Conservation (phyloP, 1,140 invertebrate genomes). For the Andricus grossulariae region DNA sequence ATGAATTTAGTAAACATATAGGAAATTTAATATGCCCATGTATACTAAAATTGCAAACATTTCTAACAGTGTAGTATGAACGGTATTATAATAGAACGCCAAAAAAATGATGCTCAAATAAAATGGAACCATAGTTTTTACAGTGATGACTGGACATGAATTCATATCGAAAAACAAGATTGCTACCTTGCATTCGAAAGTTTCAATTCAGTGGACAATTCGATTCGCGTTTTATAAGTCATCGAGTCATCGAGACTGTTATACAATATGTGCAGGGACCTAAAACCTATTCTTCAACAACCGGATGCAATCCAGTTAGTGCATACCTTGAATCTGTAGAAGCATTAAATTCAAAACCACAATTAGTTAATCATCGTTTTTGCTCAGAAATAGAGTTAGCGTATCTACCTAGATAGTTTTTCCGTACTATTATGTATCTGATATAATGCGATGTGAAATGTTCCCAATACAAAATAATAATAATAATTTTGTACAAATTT, state of each 20-base stretch:
- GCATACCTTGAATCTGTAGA: constrained; percentile 52
- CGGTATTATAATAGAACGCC: too few species aligned
- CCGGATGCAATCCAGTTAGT: constrained; percentile 49
- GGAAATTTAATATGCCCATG: too few species aligned
- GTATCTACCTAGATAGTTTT: too few species aligned
- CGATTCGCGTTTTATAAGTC: constrained; percentile 1
- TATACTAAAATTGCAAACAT: too few species aligned
- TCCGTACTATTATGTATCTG: too few species aligned
- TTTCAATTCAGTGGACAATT: constrained; percentile 20
- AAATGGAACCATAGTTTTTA: too few species aligned
- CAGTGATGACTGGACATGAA: neutral
- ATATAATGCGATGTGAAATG: too few species aligned
- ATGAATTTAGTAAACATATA: too few species aligned
- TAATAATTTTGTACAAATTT: too few species aligned
- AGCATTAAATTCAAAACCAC: constrained; percentile 66
- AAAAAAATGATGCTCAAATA: too few species aligned
- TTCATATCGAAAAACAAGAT: neutral
- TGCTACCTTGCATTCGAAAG: neutral
- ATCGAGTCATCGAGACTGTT: neutral
- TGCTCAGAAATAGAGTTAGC: neutral
- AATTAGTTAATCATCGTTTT: constrained; percentile 56
- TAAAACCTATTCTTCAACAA: constrained; percentile 9
- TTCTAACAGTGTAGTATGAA: too few species aligned
- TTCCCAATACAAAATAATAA: too few species aligned
- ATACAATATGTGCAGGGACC: neutral